Percentiles rank a stretch among this genome's conserved stretches.
Evolutionary conservation across 2,113 vertebrate species (phyloP).

Genomic region (Calidris pugnax): DNA sequence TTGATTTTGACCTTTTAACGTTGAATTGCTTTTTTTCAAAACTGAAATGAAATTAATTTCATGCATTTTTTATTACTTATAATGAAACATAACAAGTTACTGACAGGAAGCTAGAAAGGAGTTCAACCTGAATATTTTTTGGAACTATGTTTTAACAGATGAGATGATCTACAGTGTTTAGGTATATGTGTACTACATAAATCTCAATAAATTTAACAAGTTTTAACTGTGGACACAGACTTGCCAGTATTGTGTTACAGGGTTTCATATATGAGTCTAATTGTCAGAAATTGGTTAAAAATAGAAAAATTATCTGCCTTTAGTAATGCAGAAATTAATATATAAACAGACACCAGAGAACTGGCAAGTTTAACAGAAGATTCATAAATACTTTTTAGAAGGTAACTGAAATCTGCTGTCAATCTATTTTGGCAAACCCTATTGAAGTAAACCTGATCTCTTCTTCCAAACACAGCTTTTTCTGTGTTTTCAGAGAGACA

Average conservation of each 20-base stretch:
- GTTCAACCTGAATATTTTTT: not conserved
- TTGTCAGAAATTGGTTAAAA: not conserved
- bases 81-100: not conserved
- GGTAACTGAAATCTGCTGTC: not conserved
- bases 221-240: not conserved
- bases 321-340: not conserved
- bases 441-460: not conserved
- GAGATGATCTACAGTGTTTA: not conserved
- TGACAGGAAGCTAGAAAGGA: not conserved
- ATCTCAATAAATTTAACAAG: not conserved
- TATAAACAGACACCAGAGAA: not conserved
- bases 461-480: not conserved
- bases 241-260: not conserved
- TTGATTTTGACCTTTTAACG: not conserved
- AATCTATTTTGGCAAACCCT: not conserved
- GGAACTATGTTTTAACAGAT: not conserved
- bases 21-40: not conserved
- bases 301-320: not conserved
- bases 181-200: not conserved
- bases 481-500: not conserved
- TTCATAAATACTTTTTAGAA: not conserved
- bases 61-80: too few species aligned
- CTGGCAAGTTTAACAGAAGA: not conserved
- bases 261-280: not conserved
- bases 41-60: not conserved